Evolutionary conservation across 2,113 vertebrate genomes (phyloP).

Genomic region (Archilochus colubris): DNA sequence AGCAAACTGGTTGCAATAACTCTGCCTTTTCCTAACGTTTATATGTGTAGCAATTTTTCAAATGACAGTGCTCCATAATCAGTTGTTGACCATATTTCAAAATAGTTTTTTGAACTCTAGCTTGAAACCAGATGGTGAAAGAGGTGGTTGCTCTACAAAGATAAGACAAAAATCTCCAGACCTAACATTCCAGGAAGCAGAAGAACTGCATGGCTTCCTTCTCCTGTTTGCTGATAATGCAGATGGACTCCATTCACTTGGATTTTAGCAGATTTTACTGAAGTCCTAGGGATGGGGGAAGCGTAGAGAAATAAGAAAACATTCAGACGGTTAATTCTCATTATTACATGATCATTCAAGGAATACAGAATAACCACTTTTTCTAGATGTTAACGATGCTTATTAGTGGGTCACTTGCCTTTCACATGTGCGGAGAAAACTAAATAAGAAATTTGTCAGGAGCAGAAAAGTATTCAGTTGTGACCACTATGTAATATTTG

Average conservation of each 20-base stretch:
- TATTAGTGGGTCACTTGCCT: background rate
- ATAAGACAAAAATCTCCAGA: conserved; percentile 57
- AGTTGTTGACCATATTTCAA: background rate
- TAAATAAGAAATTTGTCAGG: background rate
- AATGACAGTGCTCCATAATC: background rate
- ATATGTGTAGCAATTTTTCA: background rate
- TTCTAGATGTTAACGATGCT: background rate
- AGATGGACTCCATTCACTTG: conserved; percentile 87
- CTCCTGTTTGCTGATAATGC: conserved; percentile 84
- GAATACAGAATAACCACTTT: background rate
- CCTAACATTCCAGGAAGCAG: conserved; percentile 91
- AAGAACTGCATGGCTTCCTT: conserved; percentile 83
- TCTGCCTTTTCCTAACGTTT: background rate
- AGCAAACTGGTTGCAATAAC: background rate
- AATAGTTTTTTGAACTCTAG: background rate
- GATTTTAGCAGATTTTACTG: conserved; percentile 73
- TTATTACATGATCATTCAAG: background rate
- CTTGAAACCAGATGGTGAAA: background rate
- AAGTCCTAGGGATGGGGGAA: conserved; percentile 70
- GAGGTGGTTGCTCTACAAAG: background rate
- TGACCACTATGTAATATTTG: background rate
- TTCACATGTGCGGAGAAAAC: background rate
- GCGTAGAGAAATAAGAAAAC: conserved; percentile 17
- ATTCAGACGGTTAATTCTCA: background rate
- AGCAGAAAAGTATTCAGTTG: background rate